Percentiles rank a stretch among this genome's conserved stretches.
Evolutionary conservation across 2,113 vertebrate species (phyloP).

Genomic region (Pterocles gutturalis): DNA sequence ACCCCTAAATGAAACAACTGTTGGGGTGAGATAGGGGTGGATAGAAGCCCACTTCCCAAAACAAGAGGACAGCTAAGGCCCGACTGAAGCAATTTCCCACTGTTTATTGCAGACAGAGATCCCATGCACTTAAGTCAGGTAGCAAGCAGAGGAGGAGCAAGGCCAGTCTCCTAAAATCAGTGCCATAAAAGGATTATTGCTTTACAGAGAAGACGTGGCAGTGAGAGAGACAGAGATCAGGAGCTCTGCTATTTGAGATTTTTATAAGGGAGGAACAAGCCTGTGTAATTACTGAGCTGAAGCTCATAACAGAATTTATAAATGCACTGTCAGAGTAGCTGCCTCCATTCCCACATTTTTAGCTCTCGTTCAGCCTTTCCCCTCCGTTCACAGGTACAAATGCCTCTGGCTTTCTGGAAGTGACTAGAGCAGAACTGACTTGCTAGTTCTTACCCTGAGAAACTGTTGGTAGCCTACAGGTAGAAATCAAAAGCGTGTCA

Average conservation of each 20-base stretch:
- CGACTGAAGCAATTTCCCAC: background rate
- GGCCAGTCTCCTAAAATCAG: background rate
- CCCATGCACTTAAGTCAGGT: rapidly evolving
- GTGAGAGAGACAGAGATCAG: rapidly evolving
- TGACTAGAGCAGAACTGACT: constrained; percentile 69
- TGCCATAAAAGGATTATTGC: background rate
- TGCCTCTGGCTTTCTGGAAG: constrained; percentile 41
- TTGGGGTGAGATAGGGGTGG: background rate
- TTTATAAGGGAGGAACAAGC: background rate
- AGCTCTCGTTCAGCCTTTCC: background rate
- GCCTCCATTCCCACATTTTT: background rate
- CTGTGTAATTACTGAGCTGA: background rate
- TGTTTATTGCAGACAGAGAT: background rate
- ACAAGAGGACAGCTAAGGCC: background rate
- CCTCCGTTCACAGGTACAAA: constrained; percentile 43
- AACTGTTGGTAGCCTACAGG: constrained; percentile 68
- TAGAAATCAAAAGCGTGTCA: constrained; percentile 63
- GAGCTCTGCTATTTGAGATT: background rate
- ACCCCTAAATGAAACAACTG: background rate
- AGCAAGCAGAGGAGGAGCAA: background rate
- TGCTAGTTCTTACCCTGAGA: constrained; percentile 55
- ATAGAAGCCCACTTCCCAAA: background rate
- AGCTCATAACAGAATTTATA: background rate
- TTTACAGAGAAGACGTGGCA: background rate
- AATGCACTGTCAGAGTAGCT: background rate